phyloP scores from a whole-genome alignment of 2,797 vertebrate genomes.

The Anguilla anguilla region DNA sequence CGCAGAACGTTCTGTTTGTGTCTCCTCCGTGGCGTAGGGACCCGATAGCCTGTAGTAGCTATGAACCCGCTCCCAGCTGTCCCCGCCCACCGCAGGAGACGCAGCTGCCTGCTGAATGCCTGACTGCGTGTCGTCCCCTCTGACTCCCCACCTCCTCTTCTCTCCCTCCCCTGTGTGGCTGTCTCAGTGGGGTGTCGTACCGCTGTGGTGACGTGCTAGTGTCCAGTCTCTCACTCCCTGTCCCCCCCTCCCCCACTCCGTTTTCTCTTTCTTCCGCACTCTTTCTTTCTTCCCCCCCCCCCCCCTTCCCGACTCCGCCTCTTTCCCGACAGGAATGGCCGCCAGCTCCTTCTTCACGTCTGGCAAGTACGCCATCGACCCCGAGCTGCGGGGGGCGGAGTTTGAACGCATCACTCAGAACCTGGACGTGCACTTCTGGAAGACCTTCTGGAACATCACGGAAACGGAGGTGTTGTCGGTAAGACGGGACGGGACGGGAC shows the following conservation, averaged over 20 bases:
- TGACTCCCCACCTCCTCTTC: not conserved
- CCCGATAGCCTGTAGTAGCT: not conserved
- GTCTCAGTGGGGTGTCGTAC: not conserved
- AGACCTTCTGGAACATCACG: slow-evolving; percentile 81
- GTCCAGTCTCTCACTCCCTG: slow-evolving; percentile 17
- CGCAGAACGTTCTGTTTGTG: not conserved
- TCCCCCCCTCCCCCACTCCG: not conserved
- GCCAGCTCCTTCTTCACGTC: slow-evolving; percentile 89
- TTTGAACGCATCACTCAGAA: slow-evolving; percentile 91
- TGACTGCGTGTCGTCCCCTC: not conserved
- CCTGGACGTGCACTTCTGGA: slow-evolving; percentile 92
- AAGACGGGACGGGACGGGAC: slow-evolving; percentile 47
- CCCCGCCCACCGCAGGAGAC: not conserved
- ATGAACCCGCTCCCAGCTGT: not conserved
- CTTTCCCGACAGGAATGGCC: slow-evolving; percentile 74
- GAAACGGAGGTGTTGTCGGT: slow-evolving; percentile 88
- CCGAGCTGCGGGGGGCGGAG: slow-evolving; percentile 85
- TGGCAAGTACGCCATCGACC: slow-evolving; percentile 89
- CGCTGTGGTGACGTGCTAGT: not conserved
- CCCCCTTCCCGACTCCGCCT: not conserved
- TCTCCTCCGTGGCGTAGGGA: not conserved
- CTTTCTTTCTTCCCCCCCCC: not conserved
- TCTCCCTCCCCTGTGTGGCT: not conserved
- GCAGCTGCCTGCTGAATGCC: slow-evolving; percentile 25
- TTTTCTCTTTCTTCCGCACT: not conserved